Conservation (phyloP, 1,140 invertebrate species). For the Bombus terrestris region DNA sequence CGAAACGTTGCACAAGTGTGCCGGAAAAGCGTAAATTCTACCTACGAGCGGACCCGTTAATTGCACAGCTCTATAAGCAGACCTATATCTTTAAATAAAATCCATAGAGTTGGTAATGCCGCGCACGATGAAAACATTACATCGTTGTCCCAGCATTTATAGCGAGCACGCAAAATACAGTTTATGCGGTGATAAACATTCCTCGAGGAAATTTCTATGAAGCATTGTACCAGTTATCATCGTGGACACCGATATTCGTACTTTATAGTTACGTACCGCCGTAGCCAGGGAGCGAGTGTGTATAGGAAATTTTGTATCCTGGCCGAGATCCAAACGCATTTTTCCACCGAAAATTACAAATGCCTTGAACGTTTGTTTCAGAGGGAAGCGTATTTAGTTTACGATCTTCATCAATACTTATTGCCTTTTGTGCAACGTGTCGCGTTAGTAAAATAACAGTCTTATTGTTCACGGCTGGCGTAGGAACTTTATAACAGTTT, state of each 20-base stretch:
- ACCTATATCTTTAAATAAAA: not conserved
- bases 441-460: not conserved
- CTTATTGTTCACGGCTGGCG: not conserved
- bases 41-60: no score
- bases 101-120: not conserved
- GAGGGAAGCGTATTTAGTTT: not conserved
- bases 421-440: not conserved
- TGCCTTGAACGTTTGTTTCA: not conserved
- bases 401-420: conserved; percentile 6
- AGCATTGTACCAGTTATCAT: not conserved
- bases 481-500: not conserved
- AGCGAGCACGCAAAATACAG: not conserved
- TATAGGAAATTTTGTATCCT: not conserved
- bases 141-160: not conserved
- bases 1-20: no score
- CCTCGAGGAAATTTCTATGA: not conserved
- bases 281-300: not conserved
- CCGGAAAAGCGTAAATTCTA: no score
- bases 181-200: conserved; percentile 3
- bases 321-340: not conserved
- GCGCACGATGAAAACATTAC: not conserved
- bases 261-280: not conserved
- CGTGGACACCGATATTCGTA: not conserved
- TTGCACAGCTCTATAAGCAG: not conserved
- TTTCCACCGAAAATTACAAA: not conserved